A percentile compares a stretch with the other conserved stretches of the same genome.
Evolutionary conservation across 2,888 invertebrate species (phyloP).

Genomic region (Heteromurus nitidus): DNA sequence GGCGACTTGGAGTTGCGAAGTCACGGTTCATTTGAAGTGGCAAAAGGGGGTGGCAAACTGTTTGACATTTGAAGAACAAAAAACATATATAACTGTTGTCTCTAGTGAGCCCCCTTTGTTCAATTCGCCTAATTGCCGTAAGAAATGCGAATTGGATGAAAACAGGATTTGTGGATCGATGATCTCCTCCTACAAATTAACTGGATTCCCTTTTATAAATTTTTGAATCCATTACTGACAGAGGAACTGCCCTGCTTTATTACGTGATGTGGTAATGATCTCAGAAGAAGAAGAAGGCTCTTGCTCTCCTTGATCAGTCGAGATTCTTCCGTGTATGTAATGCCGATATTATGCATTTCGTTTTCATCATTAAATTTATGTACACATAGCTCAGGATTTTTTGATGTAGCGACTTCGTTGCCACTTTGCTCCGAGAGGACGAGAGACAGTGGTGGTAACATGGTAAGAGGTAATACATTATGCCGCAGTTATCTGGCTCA

Average conservation of each 20-base stretch:
- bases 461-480: slow-evolving; percentile 29
- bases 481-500: slow-evolving; percentile 34
- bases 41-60: too few relatives aligned
- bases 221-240: neutral
- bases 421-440: too few relatives aligned
- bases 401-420: neutral
- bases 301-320: neutral
- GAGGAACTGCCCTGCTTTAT: slow-evolving; percentile 16
- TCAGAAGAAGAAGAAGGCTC: neutral
- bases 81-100: too few relatives aligned
- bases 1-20: too few relatives aligned
- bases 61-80: too few relatives aligned
- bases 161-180: slow-evolving; percentile 18
- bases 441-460: neutral
- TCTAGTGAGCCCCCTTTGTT: too few relatives aligned
- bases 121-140: neutral
- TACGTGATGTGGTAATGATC: neutral
- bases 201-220: slow-evolving; percentile 4
- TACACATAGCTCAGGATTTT: slow-evolving; percentile 1
- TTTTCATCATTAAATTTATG: slow-evolving; percentile 8
- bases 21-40: too few relatives aligned
- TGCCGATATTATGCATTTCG: neutral
- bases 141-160: slow-evolving; percentile 4
- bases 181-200: slow-evolving; percentile 23
- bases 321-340: neutral